phyloP scores from a whole-genome alignment of 2,797 vertebrate genomes.

The Tragelaphus eurycerus region DNA sequence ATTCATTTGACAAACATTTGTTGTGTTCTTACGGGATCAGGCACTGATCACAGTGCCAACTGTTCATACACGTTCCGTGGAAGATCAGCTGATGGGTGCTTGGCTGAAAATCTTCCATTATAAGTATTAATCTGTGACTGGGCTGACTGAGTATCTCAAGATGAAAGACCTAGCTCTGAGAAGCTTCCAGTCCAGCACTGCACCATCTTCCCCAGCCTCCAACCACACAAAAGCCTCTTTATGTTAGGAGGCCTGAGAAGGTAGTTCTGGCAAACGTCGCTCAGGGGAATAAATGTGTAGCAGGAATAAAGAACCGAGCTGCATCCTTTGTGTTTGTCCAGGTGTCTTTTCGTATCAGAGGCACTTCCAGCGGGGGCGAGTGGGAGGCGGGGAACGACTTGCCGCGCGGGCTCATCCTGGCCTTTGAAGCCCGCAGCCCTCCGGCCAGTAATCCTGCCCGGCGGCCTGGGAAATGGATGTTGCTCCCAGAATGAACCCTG shows the following conservation, averaged over 20 bases:
- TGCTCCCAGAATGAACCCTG: not conserved
- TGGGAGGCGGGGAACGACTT: not conserved
- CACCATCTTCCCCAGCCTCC: not conserved
- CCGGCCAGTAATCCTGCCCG: not conserved
- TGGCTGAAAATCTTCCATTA: not conserved
- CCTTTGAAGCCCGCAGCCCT: conserved; percentile 61
- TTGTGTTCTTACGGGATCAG: not conserved
- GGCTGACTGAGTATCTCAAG: not conserved
- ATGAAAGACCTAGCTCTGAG: conserved; percentile 15
- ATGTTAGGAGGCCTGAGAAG: not conserved
- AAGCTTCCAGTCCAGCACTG: not conserved
- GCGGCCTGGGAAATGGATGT: conserved; percentile 24
- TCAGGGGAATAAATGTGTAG: not conserved
- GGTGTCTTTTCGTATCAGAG: conserved; percentile 59
- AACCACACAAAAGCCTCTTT: conserved; percentile 52
- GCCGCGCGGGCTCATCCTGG: not conserved
- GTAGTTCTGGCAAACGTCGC: not conserved
- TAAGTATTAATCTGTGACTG: not conserved
- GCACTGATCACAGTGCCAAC: not conserved
- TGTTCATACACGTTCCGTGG: rapidly evolving
- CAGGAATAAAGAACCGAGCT: not conserved
- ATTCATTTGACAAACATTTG: not conserved
- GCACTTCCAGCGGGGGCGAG: not conserved
- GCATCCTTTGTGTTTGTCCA: conserved; percentile 61
- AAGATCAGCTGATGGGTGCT: not conserved